A percentile compares a stretch with the other conserved stretches of the same genome.
These are phyloP conservation scores for Phortica okadai DNA, from an alignment of 2,888 invertebrate species.

Conservation along the genomic window DNA sequence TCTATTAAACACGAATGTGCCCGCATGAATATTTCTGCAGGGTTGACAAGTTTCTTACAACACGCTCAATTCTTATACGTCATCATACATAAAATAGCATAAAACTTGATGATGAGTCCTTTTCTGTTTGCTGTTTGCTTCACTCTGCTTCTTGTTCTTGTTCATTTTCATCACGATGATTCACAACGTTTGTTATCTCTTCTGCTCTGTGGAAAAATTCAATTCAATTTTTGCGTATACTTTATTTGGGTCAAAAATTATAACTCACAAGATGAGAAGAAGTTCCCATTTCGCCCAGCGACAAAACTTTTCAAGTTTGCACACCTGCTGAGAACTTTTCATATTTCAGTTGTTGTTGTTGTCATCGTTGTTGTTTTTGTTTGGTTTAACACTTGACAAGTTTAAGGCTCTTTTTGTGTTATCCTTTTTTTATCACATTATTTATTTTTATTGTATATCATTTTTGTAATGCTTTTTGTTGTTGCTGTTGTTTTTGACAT, in stretches of 20 bases:
- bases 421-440: background rate
- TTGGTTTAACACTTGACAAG: background rate
- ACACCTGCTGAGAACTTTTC: conserved; percentile 5
- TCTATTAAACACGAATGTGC: conserved; percentile 35
- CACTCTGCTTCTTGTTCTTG: background rate
- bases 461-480: conserved; percentile 4
- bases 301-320: background rate
- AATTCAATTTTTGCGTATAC: background rate
- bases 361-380: background rate
- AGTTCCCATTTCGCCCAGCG: background rate
- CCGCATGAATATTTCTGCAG: conserved; percentile 25
- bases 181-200: background rate
- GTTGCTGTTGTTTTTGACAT: background rate
- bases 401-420: background rate
- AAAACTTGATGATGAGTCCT: background rate
- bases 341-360: background rate
- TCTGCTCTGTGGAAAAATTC: conserved; percentile 3
- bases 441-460: conserved; percentile 14
- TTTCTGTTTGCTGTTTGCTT: background rate
- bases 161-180: background rate
- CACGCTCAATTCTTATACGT: background rate
- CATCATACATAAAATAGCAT: background rate
- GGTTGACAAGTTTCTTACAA: conserved; percentile 16
- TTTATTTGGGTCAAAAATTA: conserved; percentile 23
- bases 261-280: background rate